phyloP scores from a whole-genome alignment of 2,113 vertebrate species.

The Lepisosteus osseus region DNA sequence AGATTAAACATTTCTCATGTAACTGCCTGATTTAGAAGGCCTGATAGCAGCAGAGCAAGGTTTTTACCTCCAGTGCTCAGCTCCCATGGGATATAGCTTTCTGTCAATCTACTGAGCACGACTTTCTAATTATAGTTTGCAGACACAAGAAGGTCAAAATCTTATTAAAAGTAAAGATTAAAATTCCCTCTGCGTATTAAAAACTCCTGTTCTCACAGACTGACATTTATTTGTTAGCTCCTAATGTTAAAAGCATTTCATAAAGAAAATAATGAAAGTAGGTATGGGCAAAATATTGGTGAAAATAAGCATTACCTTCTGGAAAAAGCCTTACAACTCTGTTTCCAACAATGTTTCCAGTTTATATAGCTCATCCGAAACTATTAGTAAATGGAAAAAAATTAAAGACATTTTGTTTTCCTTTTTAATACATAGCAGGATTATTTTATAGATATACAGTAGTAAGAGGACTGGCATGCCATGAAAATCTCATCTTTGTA shows the following conservation, averaged over 20 bases:
- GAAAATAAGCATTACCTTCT: neutral
- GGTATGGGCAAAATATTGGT: neutral
- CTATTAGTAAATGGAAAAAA: too few species aligned
- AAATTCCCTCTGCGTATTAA: constrained; percentile 61
- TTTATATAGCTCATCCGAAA: too few species aligned
- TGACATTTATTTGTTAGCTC: constrained; percentile 63
- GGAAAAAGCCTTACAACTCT: neutral
- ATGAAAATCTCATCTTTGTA: too few species aligned
- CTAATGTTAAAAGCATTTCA: constrained; percentile 41
- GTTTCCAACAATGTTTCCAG: too few species aligned
- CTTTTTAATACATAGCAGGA: too few species aligned
- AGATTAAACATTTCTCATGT: constrained; percentile 67
- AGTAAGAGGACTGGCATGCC: too few species aligned
- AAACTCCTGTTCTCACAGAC: constrained; percentile 48
- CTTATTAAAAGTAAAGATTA: constrained; percentile 74
- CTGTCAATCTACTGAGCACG: constrained; percentile 67
- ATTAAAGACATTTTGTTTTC: too few species aligned
- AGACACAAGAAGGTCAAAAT: constrained; percentile 72
- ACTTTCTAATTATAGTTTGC: constrained; percentile 73
- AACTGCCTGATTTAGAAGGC: constrained; percentile 60
- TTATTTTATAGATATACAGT: too few species aligned
- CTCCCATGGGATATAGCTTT: constrained; percentile 63
- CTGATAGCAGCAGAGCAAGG: constrained; percentile 50
- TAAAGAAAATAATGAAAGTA: constrained; percentile 32
- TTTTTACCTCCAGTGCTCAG: constrained; percentile 50